phyloP scores from a whole-genome alignment of 2,888 invertebrate species.

The Fragum sueziense region DNA sequence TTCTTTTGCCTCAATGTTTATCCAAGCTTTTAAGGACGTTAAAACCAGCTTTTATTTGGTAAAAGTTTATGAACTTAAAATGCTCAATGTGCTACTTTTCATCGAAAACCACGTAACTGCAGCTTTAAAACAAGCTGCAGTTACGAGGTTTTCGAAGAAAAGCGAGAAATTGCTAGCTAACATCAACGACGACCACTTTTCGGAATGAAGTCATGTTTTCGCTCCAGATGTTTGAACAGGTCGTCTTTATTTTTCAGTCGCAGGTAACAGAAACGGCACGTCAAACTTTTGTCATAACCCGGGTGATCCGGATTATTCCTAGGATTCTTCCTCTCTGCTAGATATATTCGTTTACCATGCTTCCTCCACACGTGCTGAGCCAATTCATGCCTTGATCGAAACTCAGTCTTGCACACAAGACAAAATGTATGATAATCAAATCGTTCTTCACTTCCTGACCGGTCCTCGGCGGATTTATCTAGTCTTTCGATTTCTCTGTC shows the following conservation, averaged over 20 bases:
- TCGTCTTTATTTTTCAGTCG: background rate
- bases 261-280: conserved; percentile 3
- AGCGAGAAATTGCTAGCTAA: no score
- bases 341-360: background rate
- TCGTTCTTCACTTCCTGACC: background rate
- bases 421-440: conserved; percentile 6
- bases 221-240: background rate
- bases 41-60: no score
- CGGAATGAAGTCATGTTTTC: background rate
- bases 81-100: no score
- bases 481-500: background rate
- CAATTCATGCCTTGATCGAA: background rate
- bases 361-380: background rate
- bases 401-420: background rate
- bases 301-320: no score
- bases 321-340: background rate
- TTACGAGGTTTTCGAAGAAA: no score
- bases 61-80: no score
- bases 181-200: background rate
- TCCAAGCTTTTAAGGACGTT: no score
- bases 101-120: no score
- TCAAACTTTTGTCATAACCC: background rate
- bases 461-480: background rate
- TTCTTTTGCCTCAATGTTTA: no score
- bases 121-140: no score